Conservation (phyloP, 2,888 invertebrate genomes). For the Nymphalis c-album region DNA sequence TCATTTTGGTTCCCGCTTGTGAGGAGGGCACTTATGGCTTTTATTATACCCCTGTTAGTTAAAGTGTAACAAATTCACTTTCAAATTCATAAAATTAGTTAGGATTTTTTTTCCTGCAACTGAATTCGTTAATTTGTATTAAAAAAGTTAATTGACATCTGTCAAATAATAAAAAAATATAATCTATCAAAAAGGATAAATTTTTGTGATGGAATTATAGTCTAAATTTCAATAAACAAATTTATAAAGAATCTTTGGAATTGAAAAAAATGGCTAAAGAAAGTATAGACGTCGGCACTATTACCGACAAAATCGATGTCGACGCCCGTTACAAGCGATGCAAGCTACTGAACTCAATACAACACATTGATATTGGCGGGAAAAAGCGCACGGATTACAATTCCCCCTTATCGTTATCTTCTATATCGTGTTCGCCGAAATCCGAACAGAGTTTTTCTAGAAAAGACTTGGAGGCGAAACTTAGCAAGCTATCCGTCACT, state of each 20-base stretch:
- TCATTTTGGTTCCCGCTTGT: neutral
- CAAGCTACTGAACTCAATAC: constrained; percentile 46
- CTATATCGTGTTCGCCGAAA: constrained; percentile 43
- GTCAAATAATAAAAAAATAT: neutral
- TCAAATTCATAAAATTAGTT: no score
- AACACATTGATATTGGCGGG: constrained; percentile 58
- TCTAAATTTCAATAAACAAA: neutral
- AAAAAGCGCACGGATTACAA: constrained; percentile 42
- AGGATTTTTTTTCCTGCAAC: no score
- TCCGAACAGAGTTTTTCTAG: constrained; percentile 18
- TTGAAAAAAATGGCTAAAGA: constrained; percentile 20
- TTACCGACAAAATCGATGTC: constrained; percentile 5
- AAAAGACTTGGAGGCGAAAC: constrained; percentile 39
- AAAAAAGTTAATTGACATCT: neutral
- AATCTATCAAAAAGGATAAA: neutral
- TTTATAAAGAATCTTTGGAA: no score
- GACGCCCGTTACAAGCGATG: constrained; percentile 48
- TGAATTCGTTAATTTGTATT: neutral
- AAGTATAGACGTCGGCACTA: constrained; percentile 21
- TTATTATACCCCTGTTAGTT: no score
- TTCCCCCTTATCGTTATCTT: constrained; percentile 34
- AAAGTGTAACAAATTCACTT: no score
- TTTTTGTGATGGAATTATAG: neutral
- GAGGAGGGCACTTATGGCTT: no score
- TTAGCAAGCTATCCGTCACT: constrained; percentile 46